phyloP scores from a whole-genome alignment of 2,888 invertebrate species.

The Synanthedon myopaeformis region DNA sequence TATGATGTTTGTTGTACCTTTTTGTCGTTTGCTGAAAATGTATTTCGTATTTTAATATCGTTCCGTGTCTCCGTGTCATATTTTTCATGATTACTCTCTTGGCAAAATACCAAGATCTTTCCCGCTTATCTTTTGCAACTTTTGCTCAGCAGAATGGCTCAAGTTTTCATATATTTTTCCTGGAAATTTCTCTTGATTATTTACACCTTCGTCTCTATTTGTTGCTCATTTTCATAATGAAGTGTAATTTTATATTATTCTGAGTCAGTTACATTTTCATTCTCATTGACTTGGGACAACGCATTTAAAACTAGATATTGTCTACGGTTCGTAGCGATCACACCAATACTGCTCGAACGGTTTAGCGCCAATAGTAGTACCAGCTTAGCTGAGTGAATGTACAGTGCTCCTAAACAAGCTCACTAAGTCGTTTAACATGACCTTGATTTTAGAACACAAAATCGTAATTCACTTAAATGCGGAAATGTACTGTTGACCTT shows the following conservation, averaged over 20 bases:
- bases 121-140: conserved; percentile 55
- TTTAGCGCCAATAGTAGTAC: not conserved
- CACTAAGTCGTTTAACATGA: not conserved
- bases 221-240: not conserved
- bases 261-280: no score
- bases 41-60: conserved; percentile 53
- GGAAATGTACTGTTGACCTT: conserved; percentile 22
- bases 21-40: conserved; percentile 33
- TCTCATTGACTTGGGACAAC: no score
- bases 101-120: conserved; percentile 57
- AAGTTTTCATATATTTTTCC: conserved; percentile 21
- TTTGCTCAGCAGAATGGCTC: conserved; percentile 35
- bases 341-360: not conserved
- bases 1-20: conserved; percentile 15
- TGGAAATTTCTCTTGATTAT: not conserved
- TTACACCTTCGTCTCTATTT: not conserved
- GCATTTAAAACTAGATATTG: not conserved
- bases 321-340: not conserved
- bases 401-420: not conserved
- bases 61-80: conserved; percentile 46
- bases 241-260: no score
- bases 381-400: not conserved
- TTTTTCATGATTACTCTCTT: conserved; percentile 60
- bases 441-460: conserved; percentile 5
- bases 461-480: conserved; percentile 18